phyloP scores from a whole-genome alignment of 2,888 invertebrate genomes.

The Rhabditoides inermis region DNA sequence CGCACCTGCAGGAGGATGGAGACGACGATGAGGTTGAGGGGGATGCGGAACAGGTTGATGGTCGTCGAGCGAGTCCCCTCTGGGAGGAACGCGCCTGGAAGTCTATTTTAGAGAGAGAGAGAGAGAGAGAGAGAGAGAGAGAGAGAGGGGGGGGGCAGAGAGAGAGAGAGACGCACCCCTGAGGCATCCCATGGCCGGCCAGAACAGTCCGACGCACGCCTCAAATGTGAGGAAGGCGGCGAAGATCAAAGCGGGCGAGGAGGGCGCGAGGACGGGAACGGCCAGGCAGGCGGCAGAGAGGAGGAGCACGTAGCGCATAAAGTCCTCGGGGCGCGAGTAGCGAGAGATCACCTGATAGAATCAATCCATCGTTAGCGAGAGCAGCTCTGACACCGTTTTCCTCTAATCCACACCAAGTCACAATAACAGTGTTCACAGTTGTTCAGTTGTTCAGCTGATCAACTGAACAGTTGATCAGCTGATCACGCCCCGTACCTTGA shows the following conservation, averaged over 20 bases:
- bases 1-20: conserved; percentile 54
- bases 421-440: too few relatives aligned
- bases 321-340: conserved; percentile 52
- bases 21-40: conserved; percentile 57
- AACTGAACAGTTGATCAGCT: too few relatives aligned
- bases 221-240: conserved; percentile 57
- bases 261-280: conserved; percentile 55
- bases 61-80: conserved; percentile 57
- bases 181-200: conserved; percentile 58
- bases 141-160: not conserved
- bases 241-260: conserved; percentile 49
- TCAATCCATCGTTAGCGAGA: too few relatives aligned
- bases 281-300: conserved; percentile 53
- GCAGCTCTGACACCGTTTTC: too few relatives aligned
- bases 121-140: not conserved
- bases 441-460: too few relatives aligned
- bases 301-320: conserved; percentile 55
- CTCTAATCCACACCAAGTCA: too few relatives aligned
- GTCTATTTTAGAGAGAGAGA: too few relatives aligned
- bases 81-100: conserved; percentile 56
- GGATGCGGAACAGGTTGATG: conserved; percentile 58
- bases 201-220: conserved; percentile 57
- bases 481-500: conserved; percentile 55
- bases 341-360: conserved; percentile 19
- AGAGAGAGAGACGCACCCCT: too few relatives aligned